These are phyloP conservation scores for Syngnathus acus DNA, from an alignment of 2,797 vertebrate genomes.

Conservation along the genomic window DNA sequence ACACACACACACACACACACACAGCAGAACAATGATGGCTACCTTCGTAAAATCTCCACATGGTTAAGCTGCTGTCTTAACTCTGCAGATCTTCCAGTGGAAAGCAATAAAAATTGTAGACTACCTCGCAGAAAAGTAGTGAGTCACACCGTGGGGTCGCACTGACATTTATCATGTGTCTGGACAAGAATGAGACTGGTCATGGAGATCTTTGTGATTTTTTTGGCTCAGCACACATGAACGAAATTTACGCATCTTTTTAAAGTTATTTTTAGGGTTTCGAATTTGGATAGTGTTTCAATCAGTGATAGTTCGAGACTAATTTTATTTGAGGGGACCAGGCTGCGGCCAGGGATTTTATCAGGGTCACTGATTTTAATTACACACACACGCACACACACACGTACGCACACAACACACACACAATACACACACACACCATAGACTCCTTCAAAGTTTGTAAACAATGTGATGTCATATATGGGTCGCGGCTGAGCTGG, in stretches of 20 bases:
- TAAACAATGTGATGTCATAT: no score
- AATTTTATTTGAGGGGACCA: no score
- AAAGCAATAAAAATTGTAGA: not conserved
- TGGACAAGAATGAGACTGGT: not conserved
- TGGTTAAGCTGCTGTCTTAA: not conserved
- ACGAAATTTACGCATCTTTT: no score
- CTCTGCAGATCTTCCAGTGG: not conserved
- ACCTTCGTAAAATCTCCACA: not conserved
- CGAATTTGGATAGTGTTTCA: no score
- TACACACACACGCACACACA: no score
- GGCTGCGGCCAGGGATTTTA: no score
- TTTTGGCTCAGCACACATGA: not conserved
- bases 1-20: not conserved
- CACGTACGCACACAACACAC: no score
- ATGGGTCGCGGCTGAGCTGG: no score
- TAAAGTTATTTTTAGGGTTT: not conserved
- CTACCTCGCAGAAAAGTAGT: not conserved
- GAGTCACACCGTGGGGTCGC: not conserved
- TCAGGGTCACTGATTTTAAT: no score
- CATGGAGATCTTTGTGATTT: not conserved
- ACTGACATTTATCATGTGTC: not conserved
- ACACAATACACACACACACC: no score
- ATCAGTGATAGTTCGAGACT: no score
- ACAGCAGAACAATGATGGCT: not conserved
- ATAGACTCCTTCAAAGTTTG: no score